phyloP scores from a whole-genome alignment of 1,140 invertebrate species.

The Drosophila suzukii region DNA sequence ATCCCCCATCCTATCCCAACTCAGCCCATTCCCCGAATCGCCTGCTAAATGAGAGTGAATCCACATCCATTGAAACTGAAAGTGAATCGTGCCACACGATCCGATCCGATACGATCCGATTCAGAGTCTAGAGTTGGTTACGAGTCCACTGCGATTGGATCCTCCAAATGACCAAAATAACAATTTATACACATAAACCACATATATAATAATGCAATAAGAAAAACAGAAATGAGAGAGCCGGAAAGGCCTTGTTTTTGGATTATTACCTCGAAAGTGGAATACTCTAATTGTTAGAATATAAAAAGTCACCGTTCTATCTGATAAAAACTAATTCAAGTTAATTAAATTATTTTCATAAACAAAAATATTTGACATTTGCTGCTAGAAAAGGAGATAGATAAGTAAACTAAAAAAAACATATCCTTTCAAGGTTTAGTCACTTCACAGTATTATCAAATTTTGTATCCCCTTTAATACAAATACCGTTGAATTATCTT shows the following conservation, averaged over 20 bases:
- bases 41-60: slow-evolving; percentile 56
- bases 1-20: slow-evolving; percentile 55
- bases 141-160: slow-evolving; percentile 48
- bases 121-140: slow-evolving; percentile 38
- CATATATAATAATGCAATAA: slow-evolving; percentile 61
- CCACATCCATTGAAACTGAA: slow-evolving; percentile 76
- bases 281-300: slow-evolving; percentile 1
- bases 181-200: slow-evolving; percentile 15
- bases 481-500: too few relatives aligned
- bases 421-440: too few relatives aligned
- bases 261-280: not conserved
- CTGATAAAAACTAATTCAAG: too few relatives aligned
- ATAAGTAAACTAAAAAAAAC: too few relatives aligned
- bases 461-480: too few relatives aligned
- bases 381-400: too few relatives aligned
- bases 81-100: slow-evolving; percentile 82
- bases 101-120: slow-evolving; percentile 54
- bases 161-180: slow-evolving; percentile 64
- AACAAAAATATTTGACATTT: too few relatives aligned
- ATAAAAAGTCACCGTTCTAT: too few relatives aligned
- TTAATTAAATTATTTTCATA: too few relatives aligned
- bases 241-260: slow-evolving; percentile 12
- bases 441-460: too few relatives aligned
- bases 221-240: slow-evolving; percentile 21
- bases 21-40: not conserved